Evolutionary conservation across 2,113 vertebrate genomes (phyloP), one percentile per base, ranked within the genome.

Genomic region (Synchiropus splendidus): DNA sequence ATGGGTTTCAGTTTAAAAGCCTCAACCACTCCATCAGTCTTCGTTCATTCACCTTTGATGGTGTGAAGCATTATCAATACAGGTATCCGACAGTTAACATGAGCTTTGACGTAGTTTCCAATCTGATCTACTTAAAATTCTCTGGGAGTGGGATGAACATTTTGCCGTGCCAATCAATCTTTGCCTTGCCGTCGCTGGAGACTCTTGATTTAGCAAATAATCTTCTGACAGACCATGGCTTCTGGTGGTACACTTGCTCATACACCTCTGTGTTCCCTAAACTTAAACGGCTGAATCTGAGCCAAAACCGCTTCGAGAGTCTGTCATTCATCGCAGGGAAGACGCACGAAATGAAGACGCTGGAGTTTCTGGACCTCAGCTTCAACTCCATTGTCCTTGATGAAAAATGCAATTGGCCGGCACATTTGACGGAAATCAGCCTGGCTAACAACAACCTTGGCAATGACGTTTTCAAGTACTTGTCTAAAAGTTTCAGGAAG

Each of bases 81-180:
- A 68, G 9, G 4, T 82, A 79, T 36, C 74, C 77, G 10, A 61
- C 2, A 6, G 16, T 83, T 31, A 74, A 71, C 35, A 54, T 72
- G 2, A 81, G 50, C 18, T 45, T 68, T 13, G 45, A 70, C 2
- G 37, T 40, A 1, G 1, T 48, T 10, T 59, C 38, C n/a, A 48
- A 59, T 10, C 51, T 79, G 17, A 56, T 18, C 5, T 71, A 77
- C n/a, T 0, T 82, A 8, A 83, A 71, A 39, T 78, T 83, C 16
- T 82, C 79, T 11, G 61, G 71, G 4, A 72, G 50, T 1, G 76
- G 72, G n/a, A 74, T 82, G 72, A 82, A 79, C 40, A 80, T 80
- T 43, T 64, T 69, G 11, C 81, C 81, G 10, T 82, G 72, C 15
- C 56, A 66, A 35, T 14, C 78, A 10, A 37, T 83, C 1, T 74